These are phyloP conservation scores for Bos javanicus DNA, from an alignment of 2,113 vertebrate genomes.

Conservation along the genomic window DNA sequence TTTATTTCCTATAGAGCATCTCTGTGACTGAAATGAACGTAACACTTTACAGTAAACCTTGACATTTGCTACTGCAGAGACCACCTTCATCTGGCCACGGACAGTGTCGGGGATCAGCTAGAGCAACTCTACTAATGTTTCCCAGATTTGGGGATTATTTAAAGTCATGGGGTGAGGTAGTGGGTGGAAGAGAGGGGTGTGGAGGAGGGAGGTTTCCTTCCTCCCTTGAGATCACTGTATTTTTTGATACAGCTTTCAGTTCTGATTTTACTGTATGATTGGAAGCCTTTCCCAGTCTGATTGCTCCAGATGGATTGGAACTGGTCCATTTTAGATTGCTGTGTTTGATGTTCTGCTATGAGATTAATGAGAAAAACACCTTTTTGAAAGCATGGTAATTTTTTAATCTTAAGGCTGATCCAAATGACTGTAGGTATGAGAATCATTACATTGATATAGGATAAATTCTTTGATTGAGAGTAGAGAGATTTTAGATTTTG, in stretches of 20 bases:
- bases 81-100: background rate
- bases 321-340: background rate
- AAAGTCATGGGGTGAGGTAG: slow-evolving; percentile 22
- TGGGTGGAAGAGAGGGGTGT: background rate
- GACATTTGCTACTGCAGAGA: slow-evolving; percentile 13
- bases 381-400: background rate
- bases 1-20: slow-evolving; percentile 48
- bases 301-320: background rate
- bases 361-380: background rate
- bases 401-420: background rate
- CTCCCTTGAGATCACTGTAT: background rate
- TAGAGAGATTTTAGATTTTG: background rate
- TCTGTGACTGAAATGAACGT: slow-evolving; percentile 16
- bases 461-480: background rate
- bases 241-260: slow-evolving; percentile 31
- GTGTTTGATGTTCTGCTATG: background rate
- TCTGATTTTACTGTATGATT: background rate
- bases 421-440: background rate
- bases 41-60: slow-evolving; percentile 8
- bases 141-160: slow-evolving; percentile 30
- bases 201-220: background rate
- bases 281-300: background rate
- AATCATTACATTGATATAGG: background rate
- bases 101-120: background rate
- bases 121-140: background rate